These are phyloP conservation scores for Tryphoninae sp. DNA, from an alignment of 2,888 invertebrate species.

Conservation along the genomic window DNA sequence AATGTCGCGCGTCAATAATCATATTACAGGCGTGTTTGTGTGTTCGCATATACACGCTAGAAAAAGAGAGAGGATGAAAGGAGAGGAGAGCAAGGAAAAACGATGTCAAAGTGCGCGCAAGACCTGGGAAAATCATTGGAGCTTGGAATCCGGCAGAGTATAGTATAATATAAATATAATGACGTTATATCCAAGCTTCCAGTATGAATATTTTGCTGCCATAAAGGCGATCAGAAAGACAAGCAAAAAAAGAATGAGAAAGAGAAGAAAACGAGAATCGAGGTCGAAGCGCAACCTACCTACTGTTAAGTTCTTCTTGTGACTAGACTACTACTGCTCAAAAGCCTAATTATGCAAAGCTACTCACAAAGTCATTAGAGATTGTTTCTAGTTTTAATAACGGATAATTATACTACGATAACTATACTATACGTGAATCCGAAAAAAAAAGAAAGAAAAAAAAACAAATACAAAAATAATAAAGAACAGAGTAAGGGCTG, in stretches of 20 bases:
- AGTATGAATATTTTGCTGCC: constrained; percentile 14
- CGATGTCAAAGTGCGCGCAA: constrained; percentile 55
- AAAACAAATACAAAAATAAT: constrained; percentile 15
- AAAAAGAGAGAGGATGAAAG: constrained; percentile 13
- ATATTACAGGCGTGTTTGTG: constrained; percentile 34
- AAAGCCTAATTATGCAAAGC: constrained; percentile 78
- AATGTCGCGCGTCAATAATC: background rate
- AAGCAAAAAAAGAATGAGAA: constrained; percentile 33
- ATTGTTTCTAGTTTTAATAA: constrained; percentile 79
- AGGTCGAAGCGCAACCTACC: constrained; percentile 62
- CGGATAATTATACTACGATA: constrained; percentile 63
- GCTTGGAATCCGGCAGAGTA: constrained; percentile 52
- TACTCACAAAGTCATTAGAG: constrained; percentile 81
- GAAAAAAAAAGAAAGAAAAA: constrained; percentile 27
- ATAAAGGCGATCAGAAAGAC: constrained; percentile 1
- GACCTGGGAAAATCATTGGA: constrained; percentile 38
- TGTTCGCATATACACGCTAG: constrained; percentile 50
- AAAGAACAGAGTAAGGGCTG: constrained; percentile 60
- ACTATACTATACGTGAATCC: constrained; percentile 59
- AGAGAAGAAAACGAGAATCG: constrained; percentile 13
- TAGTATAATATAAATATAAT: constrained; percentile 42
- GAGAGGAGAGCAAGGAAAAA: constrained; percentile 11
- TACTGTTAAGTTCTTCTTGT: constrained; percentile 68
- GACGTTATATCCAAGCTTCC: constrained; percentile 42
- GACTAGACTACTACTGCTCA: constrained; percentile 77